Conservation (phyloP, 2,797 vertebrate genomes). For the Bucorvus abyssinicus region DNA sequence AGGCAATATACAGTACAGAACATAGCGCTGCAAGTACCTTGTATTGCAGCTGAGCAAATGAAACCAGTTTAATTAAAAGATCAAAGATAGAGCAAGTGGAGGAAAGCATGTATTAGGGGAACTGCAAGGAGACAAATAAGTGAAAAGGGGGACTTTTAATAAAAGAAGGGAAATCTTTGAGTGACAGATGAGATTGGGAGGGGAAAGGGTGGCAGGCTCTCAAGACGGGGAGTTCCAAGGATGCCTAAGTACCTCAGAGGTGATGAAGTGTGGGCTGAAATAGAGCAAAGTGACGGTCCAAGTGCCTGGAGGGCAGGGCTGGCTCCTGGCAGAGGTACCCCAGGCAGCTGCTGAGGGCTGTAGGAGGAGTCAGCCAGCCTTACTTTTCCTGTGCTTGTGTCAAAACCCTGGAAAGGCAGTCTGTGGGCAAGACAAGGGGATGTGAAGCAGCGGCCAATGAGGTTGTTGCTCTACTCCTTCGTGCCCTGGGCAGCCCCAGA, state of each 20-base stretch:
- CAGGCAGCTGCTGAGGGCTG: background rate
- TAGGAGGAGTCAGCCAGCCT: background rate
- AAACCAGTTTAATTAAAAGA: conserved; percentile 41
- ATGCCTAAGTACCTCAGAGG: background rate
- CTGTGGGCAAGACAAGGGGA: background rate
- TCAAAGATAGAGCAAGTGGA: background rate
- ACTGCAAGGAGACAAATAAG: background rate
- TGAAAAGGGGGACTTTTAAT: background rate
- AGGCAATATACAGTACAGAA: background rate
- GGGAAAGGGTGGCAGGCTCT: background rate
- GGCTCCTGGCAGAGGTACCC: background rate
- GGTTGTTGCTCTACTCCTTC: background rate
- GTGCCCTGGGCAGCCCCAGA: background rate
- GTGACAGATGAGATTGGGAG: background rate
- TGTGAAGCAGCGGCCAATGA: accelerated
- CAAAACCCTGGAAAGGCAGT: background rate
- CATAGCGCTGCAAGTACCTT: background rate
- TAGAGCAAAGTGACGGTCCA: background rate
- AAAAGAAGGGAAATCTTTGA: background rate
- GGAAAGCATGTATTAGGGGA: background rate
- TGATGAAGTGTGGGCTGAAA: accelerated
- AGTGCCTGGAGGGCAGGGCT: background rate
- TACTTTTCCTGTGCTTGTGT: background rate
- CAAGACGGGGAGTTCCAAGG: accelerated
- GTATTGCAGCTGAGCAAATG: background rate